Evolutionary conservation across 2,113 vertebrate genomes (phyloP).

Genomic region (Dinomys branickii): DNA sequence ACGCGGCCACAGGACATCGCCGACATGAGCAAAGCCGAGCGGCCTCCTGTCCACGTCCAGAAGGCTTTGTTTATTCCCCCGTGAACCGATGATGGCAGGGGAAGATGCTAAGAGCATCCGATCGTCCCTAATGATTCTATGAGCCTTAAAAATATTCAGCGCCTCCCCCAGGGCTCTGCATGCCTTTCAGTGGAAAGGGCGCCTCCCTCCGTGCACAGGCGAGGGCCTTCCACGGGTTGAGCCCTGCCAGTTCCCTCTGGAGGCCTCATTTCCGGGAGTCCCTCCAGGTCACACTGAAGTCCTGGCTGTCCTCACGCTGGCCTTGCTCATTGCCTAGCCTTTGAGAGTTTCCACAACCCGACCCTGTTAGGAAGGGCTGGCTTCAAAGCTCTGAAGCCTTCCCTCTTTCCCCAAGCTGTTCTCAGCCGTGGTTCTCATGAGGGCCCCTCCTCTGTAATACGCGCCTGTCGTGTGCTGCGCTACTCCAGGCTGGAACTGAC

Average conservation of each 20-base stretch:
- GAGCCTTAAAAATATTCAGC: conserved; percentile 8
- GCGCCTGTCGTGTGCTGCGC: fast-evolving
- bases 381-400: background rate
- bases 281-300: background rate
- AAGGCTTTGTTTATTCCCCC: background rate
- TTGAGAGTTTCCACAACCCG: background rate
- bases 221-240: background rate
- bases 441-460: no score
- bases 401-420: background rate
- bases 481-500: background rate
- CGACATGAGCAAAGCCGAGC: background rate
- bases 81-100: background rate
- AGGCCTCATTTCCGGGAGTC: background rate
- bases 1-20: background rate
- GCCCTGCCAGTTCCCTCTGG: background rate
- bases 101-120: background rate
- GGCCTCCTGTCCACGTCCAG: background rate
- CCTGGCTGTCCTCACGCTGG: background rate
- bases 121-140: background rate
- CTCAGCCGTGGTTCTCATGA: no score
- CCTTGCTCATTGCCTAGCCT: background rate
- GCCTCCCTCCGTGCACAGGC: background rate
- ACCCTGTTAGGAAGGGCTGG: background rate
- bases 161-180: background rate
- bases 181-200: background rate